Base-by-base conservation (phyloP, 2,888 invertebrate species). In the Diplazon laetatorius region DNA sequence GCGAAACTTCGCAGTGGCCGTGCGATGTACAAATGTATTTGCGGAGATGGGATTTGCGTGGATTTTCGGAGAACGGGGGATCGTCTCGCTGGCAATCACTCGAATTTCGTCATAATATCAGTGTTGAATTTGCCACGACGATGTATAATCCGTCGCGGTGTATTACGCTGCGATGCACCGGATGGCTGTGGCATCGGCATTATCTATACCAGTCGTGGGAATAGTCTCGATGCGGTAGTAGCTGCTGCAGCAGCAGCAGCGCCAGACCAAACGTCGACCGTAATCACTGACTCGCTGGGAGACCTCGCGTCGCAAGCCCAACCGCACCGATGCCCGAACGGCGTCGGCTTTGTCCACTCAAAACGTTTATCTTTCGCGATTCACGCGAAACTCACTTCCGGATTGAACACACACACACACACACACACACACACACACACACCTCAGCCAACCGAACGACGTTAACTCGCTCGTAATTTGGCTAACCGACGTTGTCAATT, bases 321-420 rank as follows among this genome's bases (percentile, higher is more conserved):
- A n/a, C n/a, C n/a, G n/a, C 52, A 22, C 25, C 42, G 14, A 52
- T 50, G 68, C 18, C 68, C 44, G 68, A 55, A 52, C 68, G 16
- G 22, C n/a, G 55, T 55, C 55, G 44, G 68, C 55, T 68, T 68
- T 55, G 55, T 68, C 30, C 68, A 55, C 55, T 18, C 6, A 42
- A 68, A 68, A 55, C 68, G 55, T 55, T 68, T 55, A 55, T 68
- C 68, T 55, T 68, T 44, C 42, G 16, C 55, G 55, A 55, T 68
- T 42, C 68, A 18, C 55, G 25, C 18, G 18, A 10, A 35, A 35
- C 68, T 42, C 68, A 22, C 55, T 68, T 68, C 55, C 42, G 55
- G 52, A 12, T 16, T 52, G 30, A 39, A 10, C 14, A 14, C n/a
- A n/a, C n/a, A n/a, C n/a, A n/a, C n/a, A n/a, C n/a, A n/a, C n/a